Conservation (phyloP, 1,140 invertebrate species). For the Musca vetustissima region DNA sequence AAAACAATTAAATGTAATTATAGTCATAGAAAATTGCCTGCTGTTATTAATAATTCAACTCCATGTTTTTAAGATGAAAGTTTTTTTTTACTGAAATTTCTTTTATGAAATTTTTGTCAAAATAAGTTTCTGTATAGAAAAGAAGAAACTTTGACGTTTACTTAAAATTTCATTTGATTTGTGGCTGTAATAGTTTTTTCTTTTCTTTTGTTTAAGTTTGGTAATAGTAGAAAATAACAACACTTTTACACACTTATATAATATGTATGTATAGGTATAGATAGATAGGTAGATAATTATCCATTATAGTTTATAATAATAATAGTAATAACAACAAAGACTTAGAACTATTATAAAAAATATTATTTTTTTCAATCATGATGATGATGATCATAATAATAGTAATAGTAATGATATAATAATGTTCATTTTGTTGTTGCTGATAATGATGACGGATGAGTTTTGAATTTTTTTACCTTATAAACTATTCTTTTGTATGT, state of each 20-base stretch:
- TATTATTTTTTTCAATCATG: too few relatives aligned
- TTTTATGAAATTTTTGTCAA: too few relatives aligned
- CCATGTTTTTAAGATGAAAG: too few relatives aligned
- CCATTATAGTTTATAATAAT: neutral
- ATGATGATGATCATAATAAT: neutral
- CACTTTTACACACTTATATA: slow-evolving; percentile 12
- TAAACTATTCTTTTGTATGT: neutral
- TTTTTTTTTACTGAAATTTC: neutral
- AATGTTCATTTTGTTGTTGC: too few relatives aligned
- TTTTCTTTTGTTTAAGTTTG: too few relatives aligned
- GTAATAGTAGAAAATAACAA: slow-evolving; percentile 18
- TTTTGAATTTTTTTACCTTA: neutral
- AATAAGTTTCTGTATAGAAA: neutral
- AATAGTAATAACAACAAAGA: slow-evolving; percentile 13
- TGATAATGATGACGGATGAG: neutral
- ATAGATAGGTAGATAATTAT: neutral
- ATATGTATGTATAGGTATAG: slow-evolving; percentile 2
- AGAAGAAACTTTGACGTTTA: neutral
- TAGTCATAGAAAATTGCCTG: slow-evolving; percentile 18
- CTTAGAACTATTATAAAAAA: neutral
- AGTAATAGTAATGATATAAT: neutral
- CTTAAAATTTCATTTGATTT: neutral
- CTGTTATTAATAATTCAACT: too few relatives aligned
- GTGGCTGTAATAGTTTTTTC: neutral
- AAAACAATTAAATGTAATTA: neutral